Evolutionary conservation across 1,140 invertebrate species (phyloP).

Genomic region (Drosophila pseudoobscura): DNA sequence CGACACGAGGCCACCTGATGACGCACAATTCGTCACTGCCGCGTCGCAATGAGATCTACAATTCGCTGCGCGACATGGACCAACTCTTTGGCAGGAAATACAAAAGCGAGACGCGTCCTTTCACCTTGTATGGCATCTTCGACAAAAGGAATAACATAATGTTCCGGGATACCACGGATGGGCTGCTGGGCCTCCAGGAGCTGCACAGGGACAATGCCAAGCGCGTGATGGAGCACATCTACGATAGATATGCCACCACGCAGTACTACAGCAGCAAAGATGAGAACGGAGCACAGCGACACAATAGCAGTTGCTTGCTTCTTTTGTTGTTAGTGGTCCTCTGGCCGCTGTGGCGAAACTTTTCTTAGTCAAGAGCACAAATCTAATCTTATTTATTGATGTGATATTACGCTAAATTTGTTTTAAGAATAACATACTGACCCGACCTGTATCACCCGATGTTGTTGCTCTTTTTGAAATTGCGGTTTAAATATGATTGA

Average conservation of each 20-base stretch:
- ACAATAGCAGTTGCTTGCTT: neutral
- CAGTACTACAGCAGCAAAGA: conserved; percentile 50
- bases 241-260: conserved; percentile 53
- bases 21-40: conserved; percentile 84
- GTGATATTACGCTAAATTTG: conserved; percentile 73
- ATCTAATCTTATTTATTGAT: conserved; percentile 64
- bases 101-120: conserved; percentile 85
- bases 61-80: conserved; percentile 87
- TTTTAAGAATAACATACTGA: conserved; percentile 43
- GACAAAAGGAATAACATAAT: conserved; percentile 86
- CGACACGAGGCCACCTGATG: conserved; percentile 87
- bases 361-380: conserved; percentile 35
- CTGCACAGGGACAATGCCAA: conserved; percentile 76
- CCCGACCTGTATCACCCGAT: conserved; percentile 21
- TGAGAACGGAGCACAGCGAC: conserved; percentile 8
- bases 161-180: conserved; percentile 88
- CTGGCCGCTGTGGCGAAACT: conserved; percentile 1
- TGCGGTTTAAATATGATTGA: neutral
- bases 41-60: conserved; percentile 86
- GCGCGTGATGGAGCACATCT: conserved; percentile 74
- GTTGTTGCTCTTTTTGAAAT: neutral
- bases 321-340: conserved; percentile 19
- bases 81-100: conserved; percentile 87
- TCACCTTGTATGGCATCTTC: conserved; percentile 87
- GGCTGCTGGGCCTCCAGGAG: conserved; percentile 83